phyloP scores from a whole-genome alignment of 2,113 vertebrate genomes.

The Daboia siamensis region DNA sequence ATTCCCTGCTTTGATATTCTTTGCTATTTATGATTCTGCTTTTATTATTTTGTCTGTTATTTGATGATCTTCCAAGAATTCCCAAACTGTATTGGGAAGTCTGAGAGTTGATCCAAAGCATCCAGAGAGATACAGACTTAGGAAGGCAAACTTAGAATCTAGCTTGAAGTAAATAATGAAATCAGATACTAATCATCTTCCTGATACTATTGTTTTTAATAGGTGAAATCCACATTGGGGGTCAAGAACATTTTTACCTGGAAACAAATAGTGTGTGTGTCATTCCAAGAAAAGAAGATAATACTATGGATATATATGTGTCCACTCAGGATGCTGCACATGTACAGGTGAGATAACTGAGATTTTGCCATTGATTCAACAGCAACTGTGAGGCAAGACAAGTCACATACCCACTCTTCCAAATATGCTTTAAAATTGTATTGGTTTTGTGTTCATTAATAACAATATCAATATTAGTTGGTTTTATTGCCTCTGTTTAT shows the following conservation, averaged over 20 bases:
- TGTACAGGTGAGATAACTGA: conserved; percentile 66
- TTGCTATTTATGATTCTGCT: not conserved
- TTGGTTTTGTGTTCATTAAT: not conserved
- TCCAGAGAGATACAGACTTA: not conserved
- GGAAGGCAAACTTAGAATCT: not conserved
- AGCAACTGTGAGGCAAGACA: not conserved
- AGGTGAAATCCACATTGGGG: conserved; percentile 77
- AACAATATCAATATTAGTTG: not conserved
- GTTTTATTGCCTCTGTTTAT: not conserved
- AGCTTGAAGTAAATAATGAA: not conserved
- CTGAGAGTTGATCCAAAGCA: not conserved
- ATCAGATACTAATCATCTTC: not conserved
- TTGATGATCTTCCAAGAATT: not conserved
- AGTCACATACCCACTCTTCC: not conserved
- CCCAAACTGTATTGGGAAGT: not conserved
- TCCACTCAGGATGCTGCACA: conserved; percentile 72
- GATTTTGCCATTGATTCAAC: not conserved
- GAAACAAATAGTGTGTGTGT: conserved; percentile 84
- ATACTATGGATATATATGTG: conserved; percentile 75
- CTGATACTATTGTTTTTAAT: conserved; percentile 3
- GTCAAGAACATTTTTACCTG: conserved; percentile 87
- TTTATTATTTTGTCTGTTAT: not conserved
- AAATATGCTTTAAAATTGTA: not conserved
- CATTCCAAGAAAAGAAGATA: conserved; percentile 77
- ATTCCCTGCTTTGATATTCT: not conserved